Evolutionary conservation across 2,113 vertebrate genomes (phyloP), one percentile per base, ranked within the genome.

Genomic region (Pandion haliaetus): DNA sequence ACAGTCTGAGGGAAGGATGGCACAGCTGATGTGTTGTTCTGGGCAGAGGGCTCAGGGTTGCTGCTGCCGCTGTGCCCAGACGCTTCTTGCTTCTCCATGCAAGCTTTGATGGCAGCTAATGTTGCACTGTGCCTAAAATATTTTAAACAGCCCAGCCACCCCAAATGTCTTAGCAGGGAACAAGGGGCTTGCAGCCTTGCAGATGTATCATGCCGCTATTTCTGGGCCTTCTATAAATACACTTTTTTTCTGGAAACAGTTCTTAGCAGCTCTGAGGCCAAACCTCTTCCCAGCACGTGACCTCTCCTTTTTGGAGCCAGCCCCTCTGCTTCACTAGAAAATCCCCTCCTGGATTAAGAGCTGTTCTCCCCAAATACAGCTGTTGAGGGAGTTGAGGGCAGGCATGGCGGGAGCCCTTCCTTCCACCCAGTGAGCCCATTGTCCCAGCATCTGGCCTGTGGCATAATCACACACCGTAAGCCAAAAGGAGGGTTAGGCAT

Each of bases 41-140:
- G 34, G 44, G 59, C 73, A 85, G 38, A 73, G 26, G 45, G 55
- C 59, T 84, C 69, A 12, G 45, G 40, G 55, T 5, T 52, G 72
- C 78, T 66, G 78, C 82, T 66, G 47, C 67, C 1, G 0, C 67
- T 1, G 0, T 32, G 18, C 31, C 47, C 74, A 59, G n/a, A n/a
- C 28, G 4, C 24, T 45, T 76, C 67, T 34, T 40, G 26, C 5
- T 73, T 17, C 29, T 44, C 62, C 0, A 0, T 9, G 12, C 44
- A 15, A 52, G 65, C 80, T 88, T 49, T 73, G 83, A 25, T 38
- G n/a, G 61, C 74, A 76, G 58, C 73, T 62, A 50, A 55, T 42
- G 19, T 7, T 55, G 19, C 44, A 29, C 34, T 6, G 0, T 42
- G 29, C 61, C 62, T 42, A 15, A 88, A 85, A 80, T 42, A 86